phyloP scores from a whole-genome alignment of 1,140 invertebrate species.

The Ostrea denselamellosa region DNA sequence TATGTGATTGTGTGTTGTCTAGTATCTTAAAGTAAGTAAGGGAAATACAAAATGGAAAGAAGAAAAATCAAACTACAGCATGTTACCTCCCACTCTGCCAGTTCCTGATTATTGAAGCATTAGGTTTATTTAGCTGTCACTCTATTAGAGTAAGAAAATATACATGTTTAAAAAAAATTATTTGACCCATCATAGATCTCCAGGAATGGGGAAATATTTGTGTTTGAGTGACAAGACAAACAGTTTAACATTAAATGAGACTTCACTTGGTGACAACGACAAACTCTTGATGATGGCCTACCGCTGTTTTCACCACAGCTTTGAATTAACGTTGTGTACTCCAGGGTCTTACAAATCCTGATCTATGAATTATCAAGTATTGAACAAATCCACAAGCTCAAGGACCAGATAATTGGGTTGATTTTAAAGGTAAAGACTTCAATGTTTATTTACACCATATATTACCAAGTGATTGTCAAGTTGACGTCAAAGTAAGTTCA shows the following conservation, averaged over 20 bases:
- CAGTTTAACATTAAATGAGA: background rate
- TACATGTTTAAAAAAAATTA: no score
- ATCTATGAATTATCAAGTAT: background rate
- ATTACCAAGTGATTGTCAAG: background rate
- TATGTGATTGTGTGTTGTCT: no score
- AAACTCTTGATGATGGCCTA: background rate
- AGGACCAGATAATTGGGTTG: background rate
- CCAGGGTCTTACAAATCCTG: background rate
- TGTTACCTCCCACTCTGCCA: no score
- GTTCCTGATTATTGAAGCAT: no score
- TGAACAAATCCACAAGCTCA: background rate
- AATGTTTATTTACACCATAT: conserved; percentile 5
- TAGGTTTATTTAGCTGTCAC: no score
- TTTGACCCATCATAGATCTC: background rate
- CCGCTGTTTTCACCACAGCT: background rate
- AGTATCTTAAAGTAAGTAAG: no score
- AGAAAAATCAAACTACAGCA: no score
- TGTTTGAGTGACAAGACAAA: background rate
- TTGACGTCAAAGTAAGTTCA: no score
- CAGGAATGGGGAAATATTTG: conserved; percentile 15
- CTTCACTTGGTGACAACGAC: background rate
- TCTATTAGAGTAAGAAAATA: no score
- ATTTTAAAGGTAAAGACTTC: background rate
- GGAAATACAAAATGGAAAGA: no score
- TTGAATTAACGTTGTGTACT: background rate